Conservation (phyloP, 1,140 invertebrate genomes). For the honey bee (Apis mellifera) region DNA sequence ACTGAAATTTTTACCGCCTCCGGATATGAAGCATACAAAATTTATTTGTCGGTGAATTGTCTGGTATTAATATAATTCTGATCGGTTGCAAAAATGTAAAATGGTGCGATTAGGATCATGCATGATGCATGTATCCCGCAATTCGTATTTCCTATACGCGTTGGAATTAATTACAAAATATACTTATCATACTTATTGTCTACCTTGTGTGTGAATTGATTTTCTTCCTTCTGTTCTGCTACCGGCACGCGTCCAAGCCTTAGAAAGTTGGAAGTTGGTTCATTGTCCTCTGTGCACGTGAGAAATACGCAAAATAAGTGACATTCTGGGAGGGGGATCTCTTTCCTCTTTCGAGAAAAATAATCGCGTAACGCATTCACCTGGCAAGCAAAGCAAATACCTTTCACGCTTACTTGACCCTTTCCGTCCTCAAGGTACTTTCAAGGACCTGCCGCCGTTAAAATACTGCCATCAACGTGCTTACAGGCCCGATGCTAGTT, state of each 20-base stretch:
- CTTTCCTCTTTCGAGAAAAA: not conserved
- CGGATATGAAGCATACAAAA: no score
- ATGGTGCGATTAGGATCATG: not conserved
- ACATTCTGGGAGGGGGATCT: not conserved
- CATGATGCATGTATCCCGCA: not conserved
- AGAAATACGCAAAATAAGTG: slow-evolving; percentile 21
- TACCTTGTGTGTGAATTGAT: slow-evolving; percentile 17
- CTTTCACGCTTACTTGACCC: slow-evolving; percentile 18
- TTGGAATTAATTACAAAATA: slow-evolving; percentile 33
- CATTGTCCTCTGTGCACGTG: slow-evolving; percentile 30
- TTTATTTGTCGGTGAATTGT: no score
- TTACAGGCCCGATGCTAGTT: no score
- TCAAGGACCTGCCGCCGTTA: not conserved
- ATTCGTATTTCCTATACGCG: not conserved
- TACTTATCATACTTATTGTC: not conserved
- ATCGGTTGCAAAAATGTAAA: not conserved
- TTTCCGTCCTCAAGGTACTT: not conserved
- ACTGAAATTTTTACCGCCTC: no score
- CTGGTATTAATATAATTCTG: not conserved
- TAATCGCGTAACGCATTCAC: slow-evolving; percentile 7
- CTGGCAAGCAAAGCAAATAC: slow-evolving; percentile 2
- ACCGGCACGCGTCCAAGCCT: slow-evolving; percentile 2
- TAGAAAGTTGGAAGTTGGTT: slow-evolving; percentile 46
- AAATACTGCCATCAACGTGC: not conserved
- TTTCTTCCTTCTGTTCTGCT: slow-evolving; percentile 24